Percentiles rank a stretch among this genome's conserved stretches.
These are phyloP conservation scores for Eolophus roseicapilla DNA, from an alignment of 2,113 vertebrate genomes.

Conservation along the genomic window DNA sequence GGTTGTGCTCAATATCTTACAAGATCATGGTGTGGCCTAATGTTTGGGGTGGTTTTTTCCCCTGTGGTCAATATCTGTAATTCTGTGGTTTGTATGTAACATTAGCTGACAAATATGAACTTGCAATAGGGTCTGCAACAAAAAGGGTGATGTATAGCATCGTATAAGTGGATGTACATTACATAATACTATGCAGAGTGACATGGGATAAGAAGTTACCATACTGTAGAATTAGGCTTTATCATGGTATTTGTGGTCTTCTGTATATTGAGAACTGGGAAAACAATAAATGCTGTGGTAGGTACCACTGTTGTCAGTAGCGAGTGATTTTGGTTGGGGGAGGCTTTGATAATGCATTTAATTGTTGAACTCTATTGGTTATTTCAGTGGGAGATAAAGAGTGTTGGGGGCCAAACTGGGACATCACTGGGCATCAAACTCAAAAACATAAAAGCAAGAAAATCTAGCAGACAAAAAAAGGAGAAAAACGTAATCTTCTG, in stretches of 20 bases:
- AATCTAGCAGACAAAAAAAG: too few relatives aligned
- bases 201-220: neutral
- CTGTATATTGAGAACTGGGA: neutral
- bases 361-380: neutral
- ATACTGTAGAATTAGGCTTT: neutral
- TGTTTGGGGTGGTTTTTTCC: neutral
- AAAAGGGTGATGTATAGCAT: neutral
- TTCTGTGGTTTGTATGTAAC: neutral
- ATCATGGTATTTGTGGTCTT: conserved; percentile 9
- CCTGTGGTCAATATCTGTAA: neutral
- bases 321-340: neutral
- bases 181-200: neutral
- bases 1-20: neutral
- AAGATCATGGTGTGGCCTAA: neutral
- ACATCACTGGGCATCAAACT: neutral
- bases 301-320: neutral
- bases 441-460: neutral
- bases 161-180: neutral
- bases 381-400: neutral
- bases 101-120: neutral
- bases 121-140: neutral
- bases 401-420: neutral
- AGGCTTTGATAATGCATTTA: neutral
- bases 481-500: neutral
- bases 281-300: neutral